Percentiles rank a stretch among this genome's conserved stretches.
Conservation (phyloP, 2,113 vertebrate species). For the Festucalex cinctus region DNA sequence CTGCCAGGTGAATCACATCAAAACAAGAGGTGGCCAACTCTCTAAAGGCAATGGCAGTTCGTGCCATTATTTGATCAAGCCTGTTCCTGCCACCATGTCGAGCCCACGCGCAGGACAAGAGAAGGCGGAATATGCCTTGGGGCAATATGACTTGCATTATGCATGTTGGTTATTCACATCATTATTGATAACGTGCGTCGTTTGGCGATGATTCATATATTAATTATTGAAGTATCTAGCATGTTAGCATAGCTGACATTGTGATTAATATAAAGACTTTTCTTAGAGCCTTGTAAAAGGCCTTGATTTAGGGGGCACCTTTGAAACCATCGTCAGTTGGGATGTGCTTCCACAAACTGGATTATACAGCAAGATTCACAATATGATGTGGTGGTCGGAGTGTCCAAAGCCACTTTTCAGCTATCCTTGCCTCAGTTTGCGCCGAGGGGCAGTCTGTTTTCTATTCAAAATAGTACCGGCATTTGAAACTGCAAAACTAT, state of each 20-base stretch:
- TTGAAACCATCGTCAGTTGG: not conserved
- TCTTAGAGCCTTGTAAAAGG: slow-evolving; percentile 38
- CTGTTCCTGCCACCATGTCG: slow-evolving; percentile 75
- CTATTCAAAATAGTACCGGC: no score
- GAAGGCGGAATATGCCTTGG: slow-evolving; percentile 78
- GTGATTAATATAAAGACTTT: slow-evolving; percentile 78
- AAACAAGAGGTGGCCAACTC: slow-evolving; percentile 42
- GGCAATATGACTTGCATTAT: slow-evolving; percentile 88
- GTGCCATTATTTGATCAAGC: slow-evolving; percentile 78
- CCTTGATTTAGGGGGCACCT: not conserved
- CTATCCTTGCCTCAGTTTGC: not conserved
- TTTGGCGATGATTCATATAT: slow-evolving; percentile 88
- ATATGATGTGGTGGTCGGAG: no score
- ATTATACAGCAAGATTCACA: not conserved
- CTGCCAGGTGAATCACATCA: slow-evolving; percentile 35
- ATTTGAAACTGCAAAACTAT: no score
- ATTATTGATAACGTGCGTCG: slow-evolving; percentile 88
- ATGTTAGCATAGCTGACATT: slow-evolving; percentile 80
- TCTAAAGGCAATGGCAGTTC: slow-evolving; percentile 62
- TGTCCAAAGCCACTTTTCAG: no score
- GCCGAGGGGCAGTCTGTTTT: not conserved
- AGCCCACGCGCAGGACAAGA: slow-evolving; percentile 77
- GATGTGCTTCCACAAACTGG: not conserved
- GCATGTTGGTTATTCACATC: slow-evolving; percentile 84
- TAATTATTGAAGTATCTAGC: slow-evolving; percentile 80